Evolutionary conservation across 2,113 vertebrate species (phyloP).

Genomic region (Hipposideros armiger): DNA sequence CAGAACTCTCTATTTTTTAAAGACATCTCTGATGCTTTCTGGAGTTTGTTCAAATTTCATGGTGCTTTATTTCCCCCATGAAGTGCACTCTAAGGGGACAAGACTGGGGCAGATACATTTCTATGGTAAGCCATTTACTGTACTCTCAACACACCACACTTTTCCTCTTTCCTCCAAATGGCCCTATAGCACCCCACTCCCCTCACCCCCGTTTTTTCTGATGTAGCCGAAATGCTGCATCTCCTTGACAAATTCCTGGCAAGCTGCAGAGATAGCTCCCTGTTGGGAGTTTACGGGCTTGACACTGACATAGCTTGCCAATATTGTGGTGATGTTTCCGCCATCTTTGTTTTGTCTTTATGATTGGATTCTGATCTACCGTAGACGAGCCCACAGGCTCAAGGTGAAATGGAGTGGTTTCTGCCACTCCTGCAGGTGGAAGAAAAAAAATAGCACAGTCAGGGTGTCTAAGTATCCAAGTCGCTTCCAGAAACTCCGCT

Average conservation of each 20-base stretch:
- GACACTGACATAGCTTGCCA: background rate
- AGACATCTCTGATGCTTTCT: background rate
- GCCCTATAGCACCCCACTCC: rapidly evolving
- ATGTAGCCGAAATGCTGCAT: background rate
- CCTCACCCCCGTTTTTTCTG: rapidly evolving
- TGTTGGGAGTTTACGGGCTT: rapidly evolving
- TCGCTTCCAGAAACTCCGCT: background rate
- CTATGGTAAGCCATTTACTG: rapidly evolving
- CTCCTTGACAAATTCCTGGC: no score
- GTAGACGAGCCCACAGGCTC: rapidly evolving
- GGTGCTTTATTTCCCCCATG: rapidly evolving
- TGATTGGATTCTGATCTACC: background rate
- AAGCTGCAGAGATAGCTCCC: no score
- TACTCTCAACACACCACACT: rapidly evolving
- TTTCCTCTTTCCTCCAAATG: background rate
- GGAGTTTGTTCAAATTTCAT: background rate
- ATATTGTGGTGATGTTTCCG: rapidly evolving
- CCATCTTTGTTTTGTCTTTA: background rate
- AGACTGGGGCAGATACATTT: background rate
- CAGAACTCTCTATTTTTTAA: background rate
- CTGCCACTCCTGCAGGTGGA: background rate
- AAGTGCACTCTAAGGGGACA: background rate
- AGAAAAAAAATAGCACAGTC: background rate
- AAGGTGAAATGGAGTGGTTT: rapidly evolving
- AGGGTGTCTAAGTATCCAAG: rapidly evolving